Conservation (phyloP, 2,888 invertebrate genomes). For the Arenicola marina region DNA sequence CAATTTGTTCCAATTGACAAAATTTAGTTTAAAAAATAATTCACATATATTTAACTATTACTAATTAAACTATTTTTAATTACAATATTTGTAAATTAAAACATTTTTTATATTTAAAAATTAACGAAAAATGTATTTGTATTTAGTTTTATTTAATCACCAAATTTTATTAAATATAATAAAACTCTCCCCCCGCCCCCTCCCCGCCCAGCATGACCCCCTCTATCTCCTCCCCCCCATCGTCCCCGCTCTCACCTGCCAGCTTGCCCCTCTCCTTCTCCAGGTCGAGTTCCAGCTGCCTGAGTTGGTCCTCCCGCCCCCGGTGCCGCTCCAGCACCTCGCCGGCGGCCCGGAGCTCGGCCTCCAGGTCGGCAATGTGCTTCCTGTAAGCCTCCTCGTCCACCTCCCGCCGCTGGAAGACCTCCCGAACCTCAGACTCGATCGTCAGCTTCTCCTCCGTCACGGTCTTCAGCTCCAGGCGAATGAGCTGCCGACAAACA, state of each 20-base stretch:
- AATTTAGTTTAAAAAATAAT: too few species aligned
- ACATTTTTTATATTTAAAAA: too few species aligned
- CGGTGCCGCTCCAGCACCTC: slow-evolving; percentile 30
- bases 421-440: background rate
- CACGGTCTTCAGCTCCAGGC: background rate
- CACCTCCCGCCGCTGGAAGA: background rate
- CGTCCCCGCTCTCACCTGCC: slow-evolving; percentile 42
- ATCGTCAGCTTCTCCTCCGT: background rate
- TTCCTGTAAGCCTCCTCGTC: background rate
- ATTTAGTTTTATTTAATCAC: too few species aligned
- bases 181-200: too few species aligned
- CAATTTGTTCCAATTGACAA: too few species aligned
- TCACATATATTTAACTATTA: too few species aligned
- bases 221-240: too few species aligned
- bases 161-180: too few species aligned
- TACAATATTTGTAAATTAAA: too few species aligned
- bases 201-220: too few species aligned
- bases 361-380: slow-evolving; percentile 7
- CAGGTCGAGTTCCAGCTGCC: slow-evolving; percentile 53
- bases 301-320: slow-evolving; percentile 39
- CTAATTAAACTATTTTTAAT: too few species aligned
- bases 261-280: slow-evolving; percentile 60
- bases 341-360: slow-evolving; percentile 7
- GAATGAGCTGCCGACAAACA: background rate
- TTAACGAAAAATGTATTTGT: too few species aligned